These are phyloP conservation scores for Crenuchus spilurus DNA, from an alignment of 2,797 vertebrate species.

Conservation along the genomic window DNA sequence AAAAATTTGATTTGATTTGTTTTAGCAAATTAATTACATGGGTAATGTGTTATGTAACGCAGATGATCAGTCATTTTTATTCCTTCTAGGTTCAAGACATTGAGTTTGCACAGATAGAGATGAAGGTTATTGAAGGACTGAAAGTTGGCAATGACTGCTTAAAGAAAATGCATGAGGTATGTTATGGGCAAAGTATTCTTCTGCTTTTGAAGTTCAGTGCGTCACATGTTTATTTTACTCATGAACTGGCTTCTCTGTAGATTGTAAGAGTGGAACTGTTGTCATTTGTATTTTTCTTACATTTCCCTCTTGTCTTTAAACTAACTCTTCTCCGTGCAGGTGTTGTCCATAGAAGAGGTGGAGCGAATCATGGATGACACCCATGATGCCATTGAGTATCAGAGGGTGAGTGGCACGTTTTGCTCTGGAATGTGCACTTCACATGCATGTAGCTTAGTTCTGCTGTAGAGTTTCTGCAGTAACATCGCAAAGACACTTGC, in stretches of 20 bases:
- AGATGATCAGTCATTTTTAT: not conserved
- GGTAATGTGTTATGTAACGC: not conserved
- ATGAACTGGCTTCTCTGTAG: not conserved
- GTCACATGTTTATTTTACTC: not conserved
- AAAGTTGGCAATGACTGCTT: slow-evolving; percentile 93
- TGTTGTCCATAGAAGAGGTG: slow-evolving; percentile 95
- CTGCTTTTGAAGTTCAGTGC: not conserved
- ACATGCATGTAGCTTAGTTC: no score
- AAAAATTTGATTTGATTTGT: no score
- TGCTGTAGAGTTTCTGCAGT: no score
- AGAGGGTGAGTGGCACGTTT: slow-evolving; percentile 79
- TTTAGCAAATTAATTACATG: not conserved
- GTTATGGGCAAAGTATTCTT: not conserved
- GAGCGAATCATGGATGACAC: slow-evolving; percentile 95
- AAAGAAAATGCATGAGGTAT: slow-evolving; percentile 87
- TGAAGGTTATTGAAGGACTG: slow-evolving; percentile 92
- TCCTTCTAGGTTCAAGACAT: slow-evolving; percentile 82
- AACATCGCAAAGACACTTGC: no score
- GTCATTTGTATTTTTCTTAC: no score
- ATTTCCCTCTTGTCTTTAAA: no score
- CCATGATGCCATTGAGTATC: slow-evolving; percentile 91
- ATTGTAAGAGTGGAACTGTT: not conserved
- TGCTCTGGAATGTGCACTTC: no score
- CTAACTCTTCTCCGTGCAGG: slow-evolving; percentile 70
- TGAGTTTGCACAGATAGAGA: slow-evolving; percentile 94